A percentile compares a stretch with the other conserved stretches of the same genome.
phyloP scores from a whole-genome alignment of 2,113 vertebrate species.

The Sturnus vulgaris region DNA sequence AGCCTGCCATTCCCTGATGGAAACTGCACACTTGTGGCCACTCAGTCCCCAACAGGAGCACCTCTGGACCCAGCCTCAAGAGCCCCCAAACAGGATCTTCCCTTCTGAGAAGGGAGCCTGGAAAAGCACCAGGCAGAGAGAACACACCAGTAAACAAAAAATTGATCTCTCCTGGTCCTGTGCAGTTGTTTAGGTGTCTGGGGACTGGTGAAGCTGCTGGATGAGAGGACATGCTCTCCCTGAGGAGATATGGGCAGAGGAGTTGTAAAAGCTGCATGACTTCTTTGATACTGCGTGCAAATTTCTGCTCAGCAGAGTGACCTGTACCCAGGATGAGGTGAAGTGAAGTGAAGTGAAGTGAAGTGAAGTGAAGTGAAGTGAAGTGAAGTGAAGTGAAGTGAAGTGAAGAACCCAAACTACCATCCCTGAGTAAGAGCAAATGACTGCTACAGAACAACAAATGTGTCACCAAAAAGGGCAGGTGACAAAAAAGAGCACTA shows the following conservation, averaged over 20 bases:
- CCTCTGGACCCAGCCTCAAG: neutral
- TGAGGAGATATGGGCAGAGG: neutral
- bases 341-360: neutral
- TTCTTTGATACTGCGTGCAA: neutral
- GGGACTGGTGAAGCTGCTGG: accelerated
- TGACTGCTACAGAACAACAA: neutral
- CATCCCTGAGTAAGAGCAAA: neutral
- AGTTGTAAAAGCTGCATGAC: neutral
- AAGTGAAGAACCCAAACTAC: neutral
- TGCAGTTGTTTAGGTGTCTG: neutral
- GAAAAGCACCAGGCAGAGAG: neutral
- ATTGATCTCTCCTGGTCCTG: neutral
- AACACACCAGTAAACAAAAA: neutral
- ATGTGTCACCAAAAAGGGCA: neutral
- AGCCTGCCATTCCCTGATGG: neutral
- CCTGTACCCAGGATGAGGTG: neutral
- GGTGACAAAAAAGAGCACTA: neutral
- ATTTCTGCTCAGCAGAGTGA: neutral
- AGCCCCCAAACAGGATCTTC: neutral
- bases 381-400: neutral
- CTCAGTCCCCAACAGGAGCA: neutral
- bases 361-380: neutral
- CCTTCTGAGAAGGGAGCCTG: neutral
- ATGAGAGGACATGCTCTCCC: neutral
- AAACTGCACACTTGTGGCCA: neutral